phyloP scores from a whole-genome alignment of 2,888 invertebrate species.

The Malthinus flaveolus region DNA sequence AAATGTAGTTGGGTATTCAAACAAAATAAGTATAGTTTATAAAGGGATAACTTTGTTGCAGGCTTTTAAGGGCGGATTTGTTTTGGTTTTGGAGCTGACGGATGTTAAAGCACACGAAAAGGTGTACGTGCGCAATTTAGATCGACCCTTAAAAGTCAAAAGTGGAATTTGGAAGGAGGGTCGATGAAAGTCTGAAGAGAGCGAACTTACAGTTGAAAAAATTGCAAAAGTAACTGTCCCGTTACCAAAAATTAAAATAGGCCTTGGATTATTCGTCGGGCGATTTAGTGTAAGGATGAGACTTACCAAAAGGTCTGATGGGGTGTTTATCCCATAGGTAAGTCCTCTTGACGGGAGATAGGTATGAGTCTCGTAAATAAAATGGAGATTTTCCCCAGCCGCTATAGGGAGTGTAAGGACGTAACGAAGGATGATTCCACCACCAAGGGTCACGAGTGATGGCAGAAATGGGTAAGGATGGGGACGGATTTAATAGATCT shows the following conservation, averaged over 20 bases:
- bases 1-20: too few species aligned
- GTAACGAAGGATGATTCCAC: conserved; percentile 81
- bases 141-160: too few species aligned
- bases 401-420: conserved; percentile 67
- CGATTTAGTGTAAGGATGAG: conserved; percentile 28
- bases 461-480: conserved; percentile 75
- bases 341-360: conserved; percentile 88
- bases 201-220: conserved; percentile 8
- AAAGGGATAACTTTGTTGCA: too few species aligned
- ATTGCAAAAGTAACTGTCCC: conserved; percentile 31
- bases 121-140: too few species aligned
- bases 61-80: too few species aligned
- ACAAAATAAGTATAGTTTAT: too few species aligned
- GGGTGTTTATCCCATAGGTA: conserved; percentile 92
- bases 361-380: conserved; percentile 83
- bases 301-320: conserved; percentile 88
- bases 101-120: too few species aligned
- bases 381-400: conserved; percentile 74
- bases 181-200: too few species aligned
- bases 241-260: conserved; percentile 27
- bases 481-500: conserved; percentile 80
- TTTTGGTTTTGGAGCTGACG: too few species aligned
- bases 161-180: too few species aligned
- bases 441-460: conserved; percentile 89
- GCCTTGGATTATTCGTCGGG: conserved; percentile 8